phyloP scores from a whole-genome alignment of 2,113 vertebrate genomes.

The Blennius ocellaris region DNA sequence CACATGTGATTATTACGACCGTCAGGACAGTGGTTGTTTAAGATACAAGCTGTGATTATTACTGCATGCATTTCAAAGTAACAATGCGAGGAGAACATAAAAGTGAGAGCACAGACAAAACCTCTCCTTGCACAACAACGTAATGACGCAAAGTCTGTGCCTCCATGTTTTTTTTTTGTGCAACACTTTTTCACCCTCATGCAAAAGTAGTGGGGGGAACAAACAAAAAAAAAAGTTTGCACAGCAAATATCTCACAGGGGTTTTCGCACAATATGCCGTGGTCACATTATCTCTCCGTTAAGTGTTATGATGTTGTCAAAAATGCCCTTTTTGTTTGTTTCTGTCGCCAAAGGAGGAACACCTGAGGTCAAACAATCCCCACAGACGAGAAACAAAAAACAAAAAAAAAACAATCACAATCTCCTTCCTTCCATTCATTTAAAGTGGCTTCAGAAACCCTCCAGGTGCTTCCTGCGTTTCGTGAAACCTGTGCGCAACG shows the following conservation, averaged over 20 bases:
- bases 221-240: neutral
- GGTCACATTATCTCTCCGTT: conserved; percentile 4
- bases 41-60: conserved; percentile 46
- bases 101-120: conserved; percentile 36
- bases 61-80: conserved; percentile 61
- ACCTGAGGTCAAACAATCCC: conserved; percentile 48
- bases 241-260: conserved; percentile 4
- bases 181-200: neutral
- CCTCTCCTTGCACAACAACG: neutral
- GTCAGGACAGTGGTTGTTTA: conserved; percentile 34
- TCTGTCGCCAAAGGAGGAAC: conserved; percentile 23
- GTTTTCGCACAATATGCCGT: conserved; percentile 22
- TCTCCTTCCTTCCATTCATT: conserved; percentile 35
- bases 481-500: conserved; percentile 23
- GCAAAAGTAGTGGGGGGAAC: too few relatives aligned
- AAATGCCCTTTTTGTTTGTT: conserved; percentile 4
- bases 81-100: conserved; percentile 43
- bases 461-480: conserved; percentile 13
- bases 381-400: neutral
- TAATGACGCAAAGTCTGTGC: conserved; percentile 15
- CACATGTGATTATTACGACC: conserved; percentile 40
- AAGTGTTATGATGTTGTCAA: conserved; percentile 11
- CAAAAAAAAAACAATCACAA: conserved; percentile 3
- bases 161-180: neutral
- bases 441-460: conserved; percentile 32